Evolutionary conservation across 2,797 vertebrate genomes (phyloP).

Genomic region (Pachyuromys duprasi): DNA sequence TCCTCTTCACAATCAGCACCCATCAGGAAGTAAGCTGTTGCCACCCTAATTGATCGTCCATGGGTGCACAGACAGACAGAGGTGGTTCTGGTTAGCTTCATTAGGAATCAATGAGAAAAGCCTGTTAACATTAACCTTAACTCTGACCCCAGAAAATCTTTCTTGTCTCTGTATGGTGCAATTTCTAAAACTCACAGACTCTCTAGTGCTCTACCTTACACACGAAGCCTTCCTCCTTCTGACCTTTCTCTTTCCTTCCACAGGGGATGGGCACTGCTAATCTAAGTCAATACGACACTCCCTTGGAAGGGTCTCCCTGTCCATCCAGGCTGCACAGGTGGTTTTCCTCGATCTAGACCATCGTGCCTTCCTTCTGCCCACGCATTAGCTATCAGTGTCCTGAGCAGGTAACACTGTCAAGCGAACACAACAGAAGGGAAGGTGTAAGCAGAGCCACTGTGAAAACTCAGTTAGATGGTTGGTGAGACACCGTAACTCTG

Average conservation of each 20-base stretch:
- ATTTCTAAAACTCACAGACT: background rate
- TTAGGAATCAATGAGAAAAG: background rate
- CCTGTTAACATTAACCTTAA: background rate
- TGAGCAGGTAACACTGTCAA: background rate
- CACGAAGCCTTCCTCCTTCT: rapidly evolving
- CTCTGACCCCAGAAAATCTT: background rate
- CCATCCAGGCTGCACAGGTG: background rate
- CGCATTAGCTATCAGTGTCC: background rate
- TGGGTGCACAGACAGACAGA: background rate
- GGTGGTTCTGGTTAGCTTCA: background rate
- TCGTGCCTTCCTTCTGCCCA: background rate
- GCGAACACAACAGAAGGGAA: background rate
- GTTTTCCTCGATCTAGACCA: background rate
- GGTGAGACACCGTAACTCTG: background rate
- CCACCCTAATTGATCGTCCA: background rate
- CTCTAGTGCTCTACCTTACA: background rate
- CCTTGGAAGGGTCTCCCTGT: background rate
- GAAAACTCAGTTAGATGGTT: background rate
- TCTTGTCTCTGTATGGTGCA: background rate
- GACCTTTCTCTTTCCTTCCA: background rate
- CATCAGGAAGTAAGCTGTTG: background rate
- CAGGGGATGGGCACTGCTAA: background rate
- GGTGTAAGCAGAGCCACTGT: background rate
- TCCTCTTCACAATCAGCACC: background rate
- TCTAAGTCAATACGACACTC: background rate